Evolutionary conservation across 2,797 vertebrate species (phyloP), one percentile per base, ranked within the genome.

Genomic region (Odontamblyopus rebecca): DNA sequence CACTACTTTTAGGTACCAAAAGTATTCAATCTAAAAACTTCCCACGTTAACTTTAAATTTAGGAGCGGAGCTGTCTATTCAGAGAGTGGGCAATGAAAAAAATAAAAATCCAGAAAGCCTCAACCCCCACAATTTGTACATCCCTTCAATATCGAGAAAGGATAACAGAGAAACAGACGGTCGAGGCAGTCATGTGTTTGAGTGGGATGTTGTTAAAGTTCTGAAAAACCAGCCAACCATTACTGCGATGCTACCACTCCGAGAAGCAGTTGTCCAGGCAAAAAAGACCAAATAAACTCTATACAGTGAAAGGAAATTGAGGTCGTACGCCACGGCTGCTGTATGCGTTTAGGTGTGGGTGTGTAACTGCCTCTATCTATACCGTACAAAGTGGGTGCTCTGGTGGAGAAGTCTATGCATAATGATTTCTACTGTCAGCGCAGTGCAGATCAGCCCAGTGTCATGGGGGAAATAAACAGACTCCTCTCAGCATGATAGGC

Each of bases 381-480:
- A 68, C 44, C 26, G 44, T 50, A 63, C 26, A 72, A 68, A 81
- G 73, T 75, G 67, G 69, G 57, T 77, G 73, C 75, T 72, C 77
- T 76, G 69, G 50, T 41, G 54, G 56, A 68, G 71, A 65, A 65
- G 65, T 67, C 72, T 82, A 38, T 83, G 81, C 78, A 82, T 83
- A 85, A 84, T 77, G 67, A 86, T 82, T 69, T 66, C 65, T 72
- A 59, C 75, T 61, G 74, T 80, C 86, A 82, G 84, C 82, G 85
- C 86, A 71, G 88, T 23, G 59, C 81, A 88, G 88, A 91, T 89
- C 88, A 86, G 85, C 82, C 3, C 73, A 82, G 82, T 87, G 87
- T 84, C 90, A 83, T 87, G 54, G 73, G 92, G 91, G 91, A 92
- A 92, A 93, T 92, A 92, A 92, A 91, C 89, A 90, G 90, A 82